Base-by-base conservation (phyloP, 2,888 invertebrate genomes). In the Tetragnatha montana region DNA sequence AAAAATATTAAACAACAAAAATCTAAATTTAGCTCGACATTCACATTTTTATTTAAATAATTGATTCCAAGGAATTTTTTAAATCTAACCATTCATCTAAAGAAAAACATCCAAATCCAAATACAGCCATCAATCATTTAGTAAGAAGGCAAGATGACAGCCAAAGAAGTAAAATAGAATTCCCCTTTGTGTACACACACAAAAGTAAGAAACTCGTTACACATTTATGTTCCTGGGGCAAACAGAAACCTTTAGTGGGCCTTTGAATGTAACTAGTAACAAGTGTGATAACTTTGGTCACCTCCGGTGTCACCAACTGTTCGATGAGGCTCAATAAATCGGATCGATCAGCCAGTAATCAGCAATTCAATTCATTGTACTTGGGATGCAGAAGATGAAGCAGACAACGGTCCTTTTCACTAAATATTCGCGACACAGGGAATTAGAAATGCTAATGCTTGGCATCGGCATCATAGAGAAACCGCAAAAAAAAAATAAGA, bases 311-410 rank as follows among this genome's bases (percentile, higher is more conserved):
- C 74, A 74, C 22, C n/a, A 35, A 22, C 73, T 12, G 82, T 74
- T 74, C 60, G 74, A 82, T 71, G 74, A n/a, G 60, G 12, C 82
- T 81, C 82, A 60, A 82, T 82, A 82, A 82, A 17, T 71, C 73
- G 51, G 60, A 82, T 82, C 60, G 60, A 74, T 74, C 82, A 60
- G 82, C 74, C 60, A 51, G 82, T 74, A 82, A 82, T 82, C 74
- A 82, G 73, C 82, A 82, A 82, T 82, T 74, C 82, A 82, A 82
- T 74, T 82, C 73, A 82, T 74, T 73, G 82, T 60, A 35, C 73
- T 71, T 68, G 22, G 51, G 74, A 71, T 14, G 68, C n/a, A 50
- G 60, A 78, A 10, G 60, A 60, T 19, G 17, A 74, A 70, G 60
- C 73, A 74, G 50, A n/a, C n/a, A 22, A 35, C 22, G 22, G 60